These are phyloP conservation scores for Scartelaos histophorus DNA, from an alignment of 2,113 vertebrate genomes.

Conservation along the genomic window DNA sequence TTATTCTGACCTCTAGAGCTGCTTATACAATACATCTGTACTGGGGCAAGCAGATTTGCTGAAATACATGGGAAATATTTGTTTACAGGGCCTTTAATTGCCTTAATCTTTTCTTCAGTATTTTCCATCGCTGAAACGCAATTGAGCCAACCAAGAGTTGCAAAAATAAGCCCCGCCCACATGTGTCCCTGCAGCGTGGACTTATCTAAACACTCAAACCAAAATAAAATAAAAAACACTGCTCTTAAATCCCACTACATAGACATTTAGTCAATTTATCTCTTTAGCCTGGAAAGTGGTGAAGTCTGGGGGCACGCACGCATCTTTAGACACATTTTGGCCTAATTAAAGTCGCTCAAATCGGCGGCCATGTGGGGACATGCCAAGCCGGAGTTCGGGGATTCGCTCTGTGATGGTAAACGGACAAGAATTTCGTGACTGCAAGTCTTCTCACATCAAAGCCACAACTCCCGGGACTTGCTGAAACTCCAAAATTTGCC, in stretches of 20 bases:
- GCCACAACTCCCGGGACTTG: slow-evolving; percentile 52
- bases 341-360: slow-evolving; percentile 75
- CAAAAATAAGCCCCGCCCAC: slow-evolving; percentile 42
- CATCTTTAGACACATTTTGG: slow-evolving; percentile 72
- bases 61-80: no score
- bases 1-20: no score
- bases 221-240: slow-evolving; percentile 54
- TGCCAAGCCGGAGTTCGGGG: slow-evolving; percentile 66
- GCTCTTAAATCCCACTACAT: slow-evolving; percentile 45
- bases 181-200: slow-evolving; percentile 41
- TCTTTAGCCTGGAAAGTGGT: slow-evolving; percentile 49
- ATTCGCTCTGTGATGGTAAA: slow-evolving; percentile 69
- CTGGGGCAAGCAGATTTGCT: no score
- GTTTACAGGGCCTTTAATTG: neutral
- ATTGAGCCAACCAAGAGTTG: slow-evolving; percentile 14
- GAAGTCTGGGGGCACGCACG: slow-evolving; percentile 57
- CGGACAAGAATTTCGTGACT: slow-evolving; percentile 71
- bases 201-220: slow-evolving; percentile 44
- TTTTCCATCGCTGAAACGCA: neutral
- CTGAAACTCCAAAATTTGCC: slow-evolving; percentile 41
- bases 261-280: slow-evolving; percentile 59
- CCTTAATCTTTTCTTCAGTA: neutral
- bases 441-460: slow-evolving; percentile 72
- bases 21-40: no score
- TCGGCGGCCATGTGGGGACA: slow-evolving; percentile 63